A percentile compares a stretch with the other conserved stretches of the same genome.
Evolutionary conservation across 1,140 invertebrate species (phyloP).

Genomic region (Diorhabda carinulata): DNA sequence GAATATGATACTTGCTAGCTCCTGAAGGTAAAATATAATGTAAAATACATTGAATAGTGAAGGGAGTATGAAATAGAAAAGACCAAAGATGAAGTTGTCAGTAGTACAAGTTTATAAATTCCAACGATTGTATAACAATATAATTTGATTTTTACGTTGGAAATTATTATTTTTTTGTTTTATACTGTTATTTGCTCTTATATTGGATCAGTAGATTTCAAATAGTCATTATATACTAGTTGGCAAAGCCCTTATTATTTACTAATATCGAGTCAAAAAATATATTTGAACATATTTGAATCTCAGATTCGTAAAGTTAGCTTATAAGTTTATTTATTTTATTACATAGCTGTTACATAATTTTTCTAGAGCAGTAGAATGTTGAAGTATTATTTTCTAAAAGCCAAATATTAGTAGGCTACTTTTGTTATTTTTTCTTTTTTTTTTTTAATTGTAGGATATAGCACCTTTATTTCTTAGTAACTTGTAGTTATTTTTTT

Average conservation of each 20-base stretch:
- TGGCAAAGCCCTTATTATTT: conserved; percentile 12
- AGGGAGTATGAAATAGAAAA: too few species aligned
- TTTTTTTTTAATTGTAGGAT: conserved; percentile 18
- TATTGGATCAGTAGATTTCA: background rate
- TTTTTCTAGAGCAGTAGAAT: conserved; percentile 12
- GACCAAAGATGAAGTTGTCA: too few species aligned
- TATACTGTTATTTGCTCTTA: too few species aligned
- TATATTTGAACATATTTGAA: conserved; percentile 9
- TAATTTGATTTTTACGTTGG: too few species aligned
- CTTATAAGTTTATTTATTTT: conserved; percentile 21
- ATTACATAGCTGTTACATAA: conserved; percentile 3
- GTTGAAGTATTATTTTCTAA: background rate
- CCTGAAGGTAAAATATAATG: too few species aligned
- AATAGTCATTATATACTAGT: background rate
- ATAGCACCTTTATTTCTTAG: conserved; percentile 13
- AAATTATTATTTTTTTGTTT: too few species aligned
- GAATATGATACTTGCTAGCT: too few species aligned
- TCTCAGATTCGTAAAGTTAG: conserved; percentile 22
- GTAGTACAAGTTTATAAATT: too few species aligned
- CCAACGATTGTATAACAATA: too few species aligned
- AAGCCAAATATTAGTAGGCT: conserved; percentile 13
- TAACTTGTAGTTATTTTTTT: conserved; percentile 14
- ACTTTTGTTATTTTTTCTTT: conserved; percentile 11
- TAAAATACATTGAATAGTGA: too few species aligned
- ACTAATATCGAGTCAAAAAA: conserved; percentile 17